Evolutionary conservation across 2,797 vertebrate genomes (phyloP), one percentile per base, ranked within the genome.

Genomic region (Tenualosa thibaudeaui): DNA sequence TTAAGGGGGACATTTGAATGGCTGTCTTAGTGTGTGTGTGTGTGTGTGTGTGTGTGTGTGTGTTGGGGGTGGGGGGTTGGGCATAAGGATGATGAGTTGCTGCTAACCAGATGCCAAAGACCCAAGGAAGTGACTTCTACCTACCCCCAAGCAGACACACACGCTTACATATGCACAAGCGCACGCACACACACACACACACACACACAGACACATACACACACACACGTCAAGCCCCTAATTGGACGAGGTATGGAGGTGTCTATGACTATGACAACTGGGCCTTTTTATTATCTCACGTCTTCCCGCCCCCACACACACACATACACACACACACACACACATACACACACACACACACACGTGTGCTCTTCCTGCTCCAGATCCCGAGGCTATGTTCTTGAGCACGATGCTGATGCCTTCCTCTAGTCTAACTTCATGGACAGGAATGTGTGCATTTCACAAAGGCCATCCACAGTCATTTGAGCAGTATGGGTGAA

Each of bases 1-100:
- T 3, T 40, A 75, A 75, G 37, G 31, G 68, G 15, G 85, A 83
- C 86, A 90, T 87, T 90, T 87, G 87, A 68, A 68, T 68, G 8
- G 62, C 10, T 75, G 81, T 75, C 81, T 71, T 81, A 62, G 54
- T 15, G 81, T 46, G 54, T 83, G 56, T 83, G 82, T 56, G 71
- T 56, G 17, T 46, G 68, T 31, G 83, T 83, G 81, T 71, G 71
- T 75, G 81, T 82, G 54, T 82, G 24, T 68, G 78, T 53, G 86
- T 54, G 56, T 81, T 83, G 83, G 71, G 81, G 71, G 83, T 83
- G 84, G 71, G n/a, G 6, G 26, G 62, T 65, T 46, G 68, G 13
- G 31, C 37, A 40, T 19, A 26, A 19, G 68, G 31, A 43, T 75
- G 68, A 75, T 68, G 24, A 9, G 24, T 75, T 75, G 15, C 68